phyloP scores from a whole-genome alignment of 2,888 invertebrate genomes.

The Plutella xylostella region DNA sequence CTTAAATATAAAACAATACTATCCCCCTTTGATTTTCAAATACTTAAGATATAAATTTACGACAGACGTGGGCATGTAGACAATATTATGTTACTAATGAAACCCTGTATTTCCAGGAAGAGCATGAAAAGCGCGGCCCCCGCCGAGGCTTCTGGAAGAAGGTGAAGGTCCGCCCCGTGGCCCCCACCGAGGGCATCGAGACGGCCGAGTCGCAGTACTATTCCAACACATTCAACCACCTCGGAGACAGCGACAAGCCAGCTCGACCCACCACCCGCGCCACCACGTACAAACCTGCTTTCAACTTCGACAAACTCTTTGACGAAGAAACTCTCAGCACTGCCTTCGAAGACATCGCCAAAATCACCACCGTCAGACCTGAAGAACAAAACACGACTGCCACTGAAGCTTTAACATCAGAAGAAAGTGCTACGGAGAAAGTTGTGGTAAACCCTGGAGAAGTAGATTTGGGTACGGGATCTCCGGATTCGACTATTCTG shows the following conservation, averaged over 20 bases:
- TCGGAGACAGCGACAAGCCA: constrained; percentile 35
- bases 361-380: background rate
- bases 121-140: constrained; percentile 33
- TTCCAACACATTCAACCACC: constrained; percentile 68
- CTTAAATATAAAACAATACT: too few species aligned
- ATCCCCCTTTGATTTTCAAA: too few species aligned
- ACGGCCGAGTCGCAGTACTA: constrained; percentile 82
- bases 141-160: constrained; percentile 82
- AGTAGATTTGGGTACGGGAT: constrained; percentile 49
- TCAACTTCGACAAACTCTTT: too few species aligned
- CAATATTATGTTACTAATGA: too few species aligned
- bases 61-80: too few species aligned
- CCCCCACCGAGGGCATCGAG: constrained; percentile 77
- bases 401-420: constrained; percentile 20
- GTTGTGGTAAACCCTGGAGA: constrained; percentile 34
- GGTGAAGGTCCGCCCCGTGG: constrained; percentile 71
- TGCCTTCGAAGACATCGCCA: constrained; percentile 31
- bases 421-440: constrained; percentile 28
- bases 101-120: constrained; percentile 22
- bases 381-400: constrained; percentile 18
- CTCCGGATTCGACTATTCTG: constrained; percentile 44
- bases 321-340: constrained; percentile 42
- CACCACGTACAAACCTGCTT: constrained; percentile 52
- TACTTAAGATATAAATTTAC: too few species aligned
- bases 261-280: constrained; percentile 33